Base-by-base conservation (phyloP, 1,140 invertebrate species). In the Saxidomus purpurata region DNA sequence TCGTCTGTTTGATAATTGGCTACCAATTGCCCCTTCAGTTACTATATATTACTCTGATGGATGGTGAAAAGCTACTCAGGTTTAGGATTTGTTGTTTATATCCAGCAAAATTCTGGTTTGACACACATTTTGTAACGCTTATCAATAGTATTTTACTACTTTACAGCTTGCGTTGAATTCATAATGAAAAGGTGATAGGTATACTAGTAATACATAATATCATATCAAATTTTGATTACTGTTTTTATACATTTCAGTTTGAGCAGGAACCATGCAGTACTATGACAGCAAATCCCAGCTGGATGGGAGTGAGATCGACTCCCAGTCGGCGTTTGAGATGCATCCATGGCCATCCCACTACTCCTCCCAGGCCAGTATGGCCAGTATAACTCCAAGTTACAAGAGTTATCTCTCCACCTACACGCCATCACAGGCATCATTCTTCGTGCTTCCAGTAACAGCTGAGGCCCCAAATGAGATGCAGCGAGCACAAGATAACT, bases 371-470 rank as follows among this genome's bases (percentile, higher is more conserved):
- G 88, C 89, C 13, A 91, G 90, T 89, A 82, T 77, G 76, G 88
- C 90, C 0, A 91, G 90, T 74, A 86, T 71, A 19, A 82, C 77
- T 4, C 77, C 77, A 6, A 82, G 79, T 49, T 93, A 93, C 89
- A 93, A 92, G 25, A 89, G 61, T 34, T 89, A 89, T 22, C 76
- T 89, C 19, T 89, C 87, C 17, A 69, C 87, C 4, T 93, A 93
- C 90, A 93, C 93, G 0, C 90, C 90, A 87, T 93, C 93, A 17
- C 91, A 92, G 47, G 92, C 92, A 49, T 93, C 93, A 9, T 94
- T 93, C 82, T 89, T 82, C 49, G 87, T 93, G 22, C 87, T 94
- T 59, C 93, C 93, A n/a, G 90, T 94, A 17, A 90, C 92, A 40
- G 76, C 90, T 49, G 93, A 94, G 36, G 79, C 87, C 22, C 93